Evolutionary conservation across 2,113 vertebrate genomes (phyloP).

Genomic region (Bettongia penicillata): DNA sequence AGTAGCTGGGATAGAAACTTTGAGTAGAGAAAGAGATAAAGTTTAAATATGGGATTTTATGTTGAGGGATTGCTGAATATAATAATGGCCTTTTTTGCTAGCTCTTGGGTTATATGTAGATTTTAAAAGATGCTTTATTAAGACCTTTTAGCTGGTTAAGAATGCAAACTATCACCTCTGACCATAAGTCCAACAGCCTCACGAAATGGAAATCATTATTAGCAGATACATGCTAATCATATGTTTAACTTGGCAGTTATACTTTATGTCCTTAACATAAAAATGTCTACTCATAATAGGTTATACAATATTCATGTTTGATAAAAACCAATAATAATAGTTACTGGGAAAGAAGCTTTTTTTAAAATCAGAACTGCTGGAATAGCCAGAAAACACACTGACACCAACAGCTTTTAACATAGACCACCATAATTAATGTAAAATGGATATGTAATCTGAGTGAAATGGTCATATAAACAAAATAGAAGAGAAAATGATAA

Average conservation of each 20-base stretch:
- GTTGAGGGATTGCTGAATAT: slow-evolving; percentile 47
- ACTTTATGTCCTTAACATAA: not conserved
- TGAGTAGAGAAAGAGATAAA: slow-evolving; percentile 65
- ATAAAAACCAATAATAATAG: not conserved
- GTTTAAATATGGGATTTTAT: slow-evolving; percentile 74
- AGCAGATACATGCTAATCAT: slow-evolving; percentile 11
- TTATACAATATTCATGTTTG: not conserved
- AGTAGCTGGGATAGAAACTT: slow-evolving; percentile 55
- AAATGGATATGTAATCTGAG: not conserved
- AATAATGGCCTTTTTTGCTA: slow-evolving; percentile 59
- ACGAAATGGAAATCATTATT: slow-evolving; percentile 32
- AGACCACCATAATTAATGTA: not conserved
- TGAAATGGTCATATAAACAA: not conserved
- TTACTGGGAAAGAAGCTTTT: not conserved
- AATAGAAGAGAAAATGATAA: not conserved
- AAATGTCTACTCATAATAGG: not conserved
- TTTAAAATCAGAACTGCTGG: not conserved
- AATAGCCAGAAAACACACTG: not conserved
- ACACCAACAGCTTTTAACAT: not conserved
- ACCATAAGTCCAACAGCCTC: not conserved
- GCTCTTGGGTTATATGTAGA: slow-evolving; percentile 19
- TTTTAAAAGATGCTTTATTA: slow-evolving; percentile 40
- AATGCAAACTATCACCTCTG: slow-evolving; percentile 30
- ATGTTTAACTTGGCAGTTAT: slow-evolving; percentile 39
- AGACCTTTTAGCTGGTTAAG: slow-evolving; percentile 3